Percentiles rank a stretch among this genome's conserved stretches.
phyloP scores from a whole-genome alignment of 2,888 invertebrate genomes.

The Chaetoderma sp. region DNA sequence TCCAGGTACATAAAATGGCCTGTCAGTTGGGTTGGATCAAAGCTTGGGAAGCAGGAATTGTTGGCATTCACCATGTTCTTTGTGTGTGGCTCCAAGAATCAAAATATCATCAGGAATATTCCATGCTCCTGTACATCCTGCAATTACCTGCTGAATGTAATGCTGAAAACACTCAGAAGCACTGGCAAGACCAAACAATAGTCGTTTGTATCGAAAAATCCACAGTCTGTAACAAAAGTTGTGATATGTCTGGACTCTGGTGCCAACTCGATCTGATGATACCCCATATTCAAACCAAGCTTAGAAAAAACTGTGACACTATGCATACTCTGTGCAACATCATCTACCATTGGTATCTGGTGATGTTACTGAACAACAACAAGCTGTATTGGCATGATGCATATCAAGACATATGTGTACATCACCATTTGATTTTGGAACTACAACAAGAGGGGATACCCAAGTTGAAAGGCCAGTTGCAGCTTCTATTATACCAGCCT shows the following conservation, averaged over 20 bases:
- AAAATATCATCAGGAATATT: no score
- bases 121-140: conserved; percentile 16
- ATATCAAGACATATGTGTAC: no score
- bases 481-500: conserved; percentile 19
- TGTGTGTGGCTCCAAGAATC: no score
- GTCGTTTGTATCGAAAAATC: conserved; percentile 38
- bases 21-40: no score
- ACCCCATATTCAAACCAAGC: conserved; percentile 43
- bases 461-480: conserved; percentile 20
- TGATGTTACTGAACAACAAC: no score
- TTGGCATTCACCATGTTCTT: no score
- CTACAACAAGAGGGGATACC: no score
- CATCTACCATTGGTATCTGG: conserved; percentile 35
- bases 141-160: conserved; percentile 26
- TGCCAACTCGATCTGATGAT: conserved; percentile 41
- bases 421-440: no score
- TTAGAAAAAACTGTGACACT: conserved; percentile 37
- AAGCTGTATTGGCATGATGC: no score
- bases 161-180: conserved; percentile 41
- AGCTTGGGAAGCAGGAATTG: no score
- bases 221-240: conserved; percentile 43
- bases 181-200: conserved; percentile 39
- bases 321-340: conserved; percentile 31
- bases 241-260: conserved; percentile 43
- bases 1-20: no score